These are phyloP conservation scores for Xanthia icteritia DNA, from an alignment of 2,888 invertebrate genomes.

Conservation along the genomic window DNA sequence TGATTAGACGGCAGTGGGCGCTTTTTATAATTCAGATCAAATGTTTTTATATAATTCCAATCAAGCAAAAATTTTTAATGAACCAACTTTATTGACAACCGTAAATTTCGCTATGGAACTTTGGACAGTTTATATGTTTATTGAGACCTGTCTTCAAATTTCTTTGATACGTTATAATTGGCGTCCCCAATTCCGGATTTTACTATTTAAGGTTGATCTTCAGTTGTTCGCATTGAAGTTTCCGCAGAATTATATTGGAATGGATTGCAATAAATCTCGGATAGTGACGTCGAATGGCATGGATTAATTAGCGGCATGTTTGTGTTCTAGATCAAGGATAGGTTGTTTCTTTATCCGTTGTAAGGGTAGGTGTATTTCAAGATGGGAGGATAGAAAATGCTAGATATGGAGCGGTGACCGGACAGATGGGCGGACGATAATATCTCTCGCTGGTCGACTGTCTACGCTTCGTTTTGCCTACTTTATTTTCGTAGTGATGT, in stretches of 20 bases:
- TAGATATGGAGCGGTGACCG: conserved; percentile 82
- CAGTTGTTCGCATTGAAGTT: conserved; percentile 70
- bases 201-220: conserved; percentile 67
- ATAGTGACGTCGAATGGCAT: conserved; percentile 73
- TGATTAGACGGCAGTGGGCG: conserved; percentile 68
- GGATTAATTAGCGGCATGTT: conserved; percentile 83
- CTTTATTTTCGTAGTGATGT: conserved; percentile 74
- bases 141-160: conserved; percentile 69
- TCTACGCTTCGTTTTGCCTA: conserved; percentile 76
- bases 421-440: conserved; percentile 82
- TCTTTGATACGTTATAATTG: conserved; percentile 76
- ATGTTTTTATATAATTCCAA: conserved; percentile 77
- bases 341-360: conserved; percentile 77
- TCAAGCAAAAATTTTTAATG: conserved; percentile 82
- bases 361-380: conserved; percentile 81
- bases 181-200: conserved; percentile 73
- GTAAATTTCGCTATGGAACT: conserved; percentile 81
- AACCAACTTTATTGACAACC: conserved; percentile 83
- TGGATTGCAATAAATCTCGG: conserved; percentile 78
- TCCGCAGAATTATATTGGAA: conserved; percentile 71
- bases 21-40: conserved; percentile 75
- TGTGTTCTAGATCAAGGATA: conserved; percentile 81
- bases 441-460: conserved; percentile 76
- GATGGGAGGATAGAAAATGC: conserved; percentile 80
- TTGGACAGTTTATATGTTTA: conserved; percentile 82